Evolutionary conservation across 2,888 invertebrate species (phyloP).

Genomic region (Drosophila niveifrons): DNA sequence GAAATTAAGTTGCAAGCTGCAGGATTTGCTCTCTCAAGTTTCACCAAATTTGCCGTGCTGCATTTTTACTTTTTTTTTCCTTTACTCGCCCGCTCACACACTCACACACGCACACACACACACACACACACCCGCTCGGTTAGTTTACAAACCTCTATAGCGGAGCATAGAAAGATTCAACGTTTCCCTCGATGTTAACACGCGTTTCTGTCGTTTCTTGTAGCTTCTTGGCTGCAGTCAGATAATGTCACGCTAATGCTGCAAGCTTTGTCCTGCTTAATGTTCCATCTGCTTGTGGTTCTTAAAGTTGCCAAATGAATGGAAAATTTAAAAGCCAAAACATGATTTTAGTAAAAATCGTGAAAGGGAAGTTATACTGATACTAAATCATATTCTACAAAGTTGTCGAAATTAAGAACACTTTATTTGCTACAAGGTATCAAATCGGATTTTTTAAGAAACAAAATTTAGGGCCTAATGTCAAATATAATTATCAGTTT

Average conservation of each 20-base stretch:
- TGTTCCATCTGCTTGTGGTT: slow-evolving; percentile 57
- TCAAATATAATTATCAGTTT: too few relatives aligned
- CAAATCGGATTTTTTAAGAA: too few relatives aligned
- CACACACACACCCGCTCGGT: slow-evolving; percentile 14
- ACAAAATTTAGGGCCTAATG: too few relatives aligned
- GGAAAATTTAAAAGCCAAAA: not conserved
- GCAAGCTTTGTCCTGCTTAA: slow-evolving; percentile 74
- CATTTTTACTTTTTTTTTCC: slow-evolving; percentile 20
- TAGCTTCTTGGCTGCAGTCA: slow-evolving; percentile 63
- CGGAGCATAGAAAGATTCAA: slow-evolving; percentile 53
- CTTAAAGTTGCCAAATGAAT: slow-evolving; percentile 14
- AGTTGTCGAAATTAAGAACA: too few relatives aligned
- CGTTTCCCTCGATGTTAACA: slow-evolving; percentile 61
- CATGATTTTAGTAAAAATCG: not conserved
- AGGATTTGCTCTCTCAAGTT: slow-evolving; percentile 80
- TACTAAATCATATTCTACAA: too few relatives aligned
- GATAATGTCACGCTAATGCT: slow-evolving; percentile 78
- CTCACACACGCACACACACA: not conserved
- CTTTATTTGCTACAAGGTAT: too few relatives aligned
- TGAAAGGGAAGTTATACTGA: not conserved
- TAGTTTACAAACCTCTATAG: slow-evolving; percentile 20
- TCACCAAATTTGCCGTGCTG: slow-evolving; percentile 60
- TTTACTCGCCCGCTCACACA: slow-evolving; percentile 13
- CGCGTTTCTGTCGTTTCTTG: slow-evolving; percentile 69
- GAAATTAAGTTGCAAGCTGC: slow-evolving; percentile 79